Conservation (phyloP, 2,113 vertebrate genomes). For the Mus spicilegus region DNA sequence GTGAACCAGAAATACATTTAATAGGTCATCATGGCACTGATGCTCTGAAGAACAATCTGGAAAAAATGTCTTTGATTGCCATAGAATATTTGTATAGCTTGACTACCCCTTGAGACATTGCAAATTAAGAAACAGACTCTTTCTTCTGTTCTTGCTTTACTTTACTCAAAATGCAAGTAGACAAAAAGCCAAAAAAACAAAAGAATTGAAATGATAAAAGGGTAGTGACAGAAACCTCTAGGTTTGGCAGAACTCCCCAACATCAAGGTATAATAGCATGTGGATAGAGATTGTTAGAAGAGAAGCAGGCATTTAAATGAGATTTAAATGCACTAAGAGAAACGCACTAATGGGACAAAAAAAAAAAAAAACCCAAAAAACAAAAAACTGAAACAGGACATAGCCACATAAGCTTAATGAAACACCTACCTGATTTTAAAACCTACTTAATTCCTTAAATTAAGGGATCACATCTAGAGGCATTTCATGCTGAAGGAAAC, state of each 20-base stretch:
- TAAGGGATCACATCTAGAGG: neutral
- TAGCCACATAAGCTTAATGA: neutral
- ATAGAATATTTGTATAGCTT: neutral
- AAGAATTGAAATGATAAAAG: neutral
- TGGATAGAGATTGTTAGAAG: neutral
- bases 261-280: neutral
- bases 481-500: slow-evolving; percentile 7
- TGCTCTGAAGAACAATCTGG: neutral
- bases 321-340: neutral
- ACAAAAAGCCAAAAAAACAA: neutral
- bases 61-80: neutral
- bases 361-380: neutral
- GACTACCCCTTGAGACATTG: neutral
- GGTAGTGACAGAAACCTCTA: neutral
- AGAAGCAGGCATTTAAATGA: neutral
- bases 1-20: neutral
- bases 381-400: neutral
- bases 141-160: neutral
- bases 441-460: slow-evolving; percentile 20
- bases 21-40: neutral
- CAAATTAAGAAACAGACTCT: neutral
- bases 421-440: slow-evolving; percentile 18
- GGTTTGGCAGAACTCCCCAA: neutral
- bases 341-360: neutral
- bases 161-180: neutral